Evolutionary conservation across 2,113 vertebrate genomes (phyloP), one percentile per base, ranked within the genome.

Genomic region (Phasianus colchicus): DNA sequence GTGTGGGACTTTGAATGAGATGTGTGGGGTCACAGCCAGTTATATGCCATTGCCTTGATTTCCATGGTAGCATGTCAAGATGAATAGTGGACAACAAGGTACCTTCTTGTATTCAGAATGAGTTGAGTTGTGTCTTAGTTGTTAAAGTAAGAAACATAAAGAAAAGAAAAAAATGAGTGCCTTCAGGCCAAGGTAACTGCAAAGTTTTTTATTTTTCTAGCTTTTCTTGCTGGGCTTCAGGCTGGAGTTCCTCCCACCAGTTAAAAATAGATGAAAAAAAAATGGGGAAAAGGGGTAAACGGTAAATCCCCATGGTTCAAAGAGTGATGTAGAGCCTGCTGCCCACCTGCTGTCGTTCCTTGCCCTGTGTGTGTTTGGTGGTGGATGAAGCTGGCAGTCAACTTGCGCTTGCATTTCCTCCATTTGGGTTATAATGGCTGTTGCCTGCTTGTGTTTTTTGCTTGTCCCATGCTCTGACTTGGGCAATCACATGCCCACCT

Each of bases 281-380:
- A 67, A 87, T 20, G 71, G 30, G 80, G 14, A 32, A 24, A 82
- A 64, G n/a, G 17, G 8, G 6, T 66, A 27, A 74, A 70, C 13
- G 47, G 0, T 36, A 9, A 52, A 32, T 67, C 14, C 32, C 9
- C 0, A 0, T 47, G 6, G 13, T 43, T 89, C 32, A 48, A 36
- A 70, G 32, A 64, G 13, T 22, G 29, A 11, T 45, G 19, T 13
- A n/a, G 83, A 71, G 32, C 34, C 9, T 25, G 7, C 42, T 88
- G 11, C 12, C 9, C 14, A 22, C n/a, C 25, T 77, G 45, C 42
- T 80, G n/a, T 52, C 1, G 2, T 29, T 73, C 40, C n/a, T 81
- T 55, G 16, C n/a, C 5, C 0, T 10, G 5, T 52, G 42, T 27
- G 47, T 13, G 9, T 76, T 89, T 27, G 58, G n/a, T n/a, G 52